Evolutionary conservation across 2,113 vertebrate species (phyloP), one percentile per base, ranked within the genome.

Genomic region (Sinocyclocheilus anshuiensis): DNA sequence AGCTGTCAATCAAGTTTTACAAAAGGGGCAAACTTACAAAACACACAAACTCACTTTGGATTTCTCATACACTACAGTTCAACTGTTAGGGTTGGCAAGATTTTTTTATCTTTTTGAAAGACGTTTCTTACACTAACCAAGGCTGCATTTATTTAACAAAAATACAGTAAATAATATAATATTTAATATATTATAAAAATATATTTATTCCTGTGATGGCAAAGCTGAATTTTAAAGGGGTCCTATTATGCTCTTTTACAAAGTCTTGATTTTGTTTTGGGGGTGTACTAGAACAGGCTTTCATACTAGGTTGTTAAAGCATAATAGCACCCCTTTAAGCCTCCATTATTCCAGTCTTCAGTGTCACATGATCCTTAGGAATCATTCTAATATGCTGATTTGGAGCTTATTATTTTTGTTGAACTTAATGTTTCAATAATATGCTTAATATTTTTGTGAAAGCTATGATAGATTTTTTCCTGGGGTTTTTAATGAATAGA

Each of bases 1-100:
- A 93, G 81, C 91, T 91, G 91, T 83, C 93, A 86, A 81, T 92
- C 88, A 92, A 75, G 33, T 65, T 18, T 42, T 80, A 42, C 45
- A 84, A 88, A 83, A 81, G 74, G 39, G 29, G 50, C 53, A 61
- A 86, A 86, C 57, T 42, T 4, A 53, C 1, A 8, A 77, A 80
- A 69, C 77, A 83, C 16, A 55, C 72, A 83, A 81, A 83, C 74
- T 83, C 59, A 78, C 3, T 50, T 9, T 50, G 42, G 13, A 7
- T 26, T 76, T 76, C 12, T 16, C 42, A 48, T 75, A 24, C 10
- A 75, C 11, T 48, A 15, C 42, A 12, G 10, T 74, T 71, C 29
- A 36, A 20, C 9, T 18, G 20, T 71, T 71, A 3, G 6, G 15
- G 7, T 33, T 20, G 29, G 29, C 18, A 71, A 20, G 16, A 36